Conservation (phyloP, 2,888 invertebrate genomes). For the Dione vanillae region DNA sequence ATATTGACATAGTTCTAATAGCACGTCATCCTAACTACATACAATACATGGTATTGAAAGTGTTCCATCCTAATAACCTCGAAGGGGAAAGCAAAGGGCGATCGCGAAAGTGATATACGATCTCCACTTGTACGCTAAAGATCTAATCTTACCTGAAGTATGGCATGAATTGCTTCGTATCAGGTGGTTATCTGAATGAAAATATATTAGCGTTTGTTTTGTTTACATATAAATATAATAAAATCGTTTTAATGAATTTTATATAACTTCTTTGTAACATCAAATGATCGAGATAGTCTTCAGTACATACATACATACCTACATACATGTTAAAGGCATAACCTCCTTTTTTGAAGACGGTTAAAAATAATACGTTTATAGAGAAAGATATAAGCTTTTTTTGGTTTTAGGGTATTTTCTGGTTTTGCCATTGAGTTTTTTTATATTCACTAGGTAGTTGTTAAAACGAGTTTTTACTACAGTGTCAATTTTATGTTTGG, state of each 20-base stretch:
- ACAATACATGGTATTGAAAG: conserved; percentile 57
- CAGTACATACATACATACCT: too few species aligned
- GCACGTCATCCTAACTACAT: neutral
- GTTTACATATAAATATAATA: neutral
- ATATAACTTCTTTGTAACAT: too few species aligned
- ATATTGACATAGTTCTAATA: neutral
- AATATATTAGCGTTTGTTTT: neutral
- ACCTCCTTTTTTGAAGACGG: too few species aligned
- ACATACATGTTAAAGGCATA: too few species aligned
- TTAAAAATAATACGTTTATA: too few species aligned
- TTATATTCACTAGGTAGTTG: too few species aligned
- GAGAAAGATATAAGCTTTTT: too few species aligned
- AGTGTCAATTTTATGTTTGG: neutral
- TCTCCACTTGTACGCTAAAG: conserved; percentile 28
- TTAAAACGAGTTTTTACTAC: neutral
- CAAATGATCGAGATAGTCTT: too few species aligned
- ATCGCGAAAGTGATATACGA: conserved; percentile 48
- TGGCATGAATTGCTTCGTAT: conserved; percentile 13
- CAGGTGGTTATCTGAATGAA: neutral
- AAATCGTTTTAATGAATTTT: too few species aligned
- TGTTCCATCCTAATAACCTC: conserved; percentile 64
- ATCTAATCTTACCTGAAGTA: conserved; percentile 36
- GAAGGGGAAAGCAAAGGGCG: conserved; percentile 63
- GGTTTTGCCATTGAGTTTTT: too few species aligned
- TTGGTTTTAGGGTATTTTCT: too few species aligned